Percentiles rank a stretch among this genome's conserved stretches.
Conservation (phyloP, 2,888 invertebrate species). For the Leptopilina myrica region DNA sequence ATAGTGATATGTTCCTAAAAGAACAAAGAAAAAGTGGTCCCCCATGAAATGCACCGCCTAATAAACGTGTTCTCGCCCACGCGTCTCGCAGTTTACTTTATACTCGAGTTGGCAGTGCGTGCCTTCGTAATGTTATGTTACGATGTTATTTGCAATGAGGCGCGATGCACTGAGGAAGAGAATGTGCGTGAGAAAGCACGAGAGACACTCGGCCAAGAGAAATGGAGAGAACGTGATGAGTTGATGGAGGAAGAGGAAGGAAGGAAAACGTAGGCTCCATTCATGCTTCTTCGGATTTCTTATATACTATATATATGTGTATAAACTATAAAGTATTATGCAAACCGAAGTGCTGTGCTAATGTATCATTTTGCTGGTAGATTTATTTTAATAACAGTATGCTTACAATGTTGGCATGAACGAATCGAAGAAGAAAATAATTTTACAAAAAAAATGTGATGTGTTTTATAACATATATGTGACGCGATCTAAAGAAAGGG, state of each 20-base stretch:
- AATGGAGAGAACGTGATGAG: constrained; percentile 29
- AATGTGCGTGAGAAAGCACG: constrained; percentile 20
- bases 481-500: too few relatives aligned
- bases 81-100: constrained; percentile 49
- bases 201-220: not conserved
- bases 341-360: constrained; percentile 28
- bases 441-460: too few relatives aligned
- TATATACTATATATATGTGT: not conserved
- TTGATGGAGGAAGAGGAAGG: constrained; percentile 27
- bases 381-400: not conserved
- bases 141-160: constrained; percentile 35
- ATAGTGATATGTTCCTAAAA: constrained; percentile 44
- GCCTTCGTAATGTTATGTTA: constrained; percentile 48
- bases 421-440: too few relatives aligned
- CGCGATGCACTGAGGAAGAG: constrained; percentile 23
- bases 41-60: constrained; percentile 42
- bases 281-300: constrained; percentile 54
- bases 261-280: constrained; percentile 60
- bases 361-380: not conserved
- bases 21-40: constrained; percentile 17
- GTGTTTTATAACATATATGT: too few relatives aligned
- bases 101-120: constrained; percentile 41
- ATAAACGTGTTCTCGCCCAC: constrained; percentile 51
- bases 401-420: too few relatives aligned
- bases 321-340: too few relatives aligned